A percentile compares a stretch with the other conserved stretches of the same genome.
These are phyloP conservation scores for Neodontobutis hainanensis DNA, from an alignment of 2,113 vertebrate genomes.

Conservation along the genomic window DNA sequence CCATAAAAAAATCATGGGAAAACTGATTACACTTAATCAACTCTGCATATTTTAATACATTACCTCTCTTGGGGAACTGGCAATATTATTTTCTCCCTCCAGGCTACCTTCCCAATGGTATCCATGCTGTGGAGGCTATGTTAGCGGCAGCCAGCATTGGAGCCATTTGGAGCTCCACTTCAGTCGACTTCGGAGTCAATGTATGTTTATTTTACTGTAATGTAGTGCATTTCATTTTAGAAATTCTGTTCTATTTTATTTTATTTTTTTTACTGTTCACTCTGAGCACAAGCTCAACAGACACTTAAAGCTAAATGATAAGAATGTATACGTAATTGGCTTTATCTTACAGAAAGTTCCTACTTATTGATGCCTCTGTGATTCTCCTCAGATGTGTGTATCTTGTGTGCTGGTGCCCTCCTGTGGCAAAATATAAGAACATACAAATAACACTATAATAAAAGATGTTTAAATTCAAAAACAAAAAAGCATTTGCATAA, in stretches of 20 bases:
- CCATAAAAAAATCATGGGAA: no score
- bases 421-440: constrained; percentile 25
- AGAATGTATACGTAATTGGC: not conserved
- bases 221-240: no score
- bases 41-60: no score
- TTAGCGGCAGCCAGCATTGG: constrained; percentile 91
- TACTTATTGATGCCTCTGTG: not conserved
- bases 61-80: no score
- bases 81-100: not conserved
- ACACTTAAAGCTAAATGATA: not conserved
- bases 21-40: no score
- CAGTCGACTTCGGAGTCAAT: constrained; percentile 94
- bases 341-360: not conserved
- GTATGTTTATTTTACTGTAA: constrained; percentile 76
- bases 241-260: no score
- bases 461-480: no score
- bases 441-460: not conserved
- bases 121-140: constrained; percentile 92
- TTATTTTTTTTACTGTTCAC: not conserved
- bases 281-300: not conserved
- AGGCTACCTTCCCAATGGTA: constrained; percentile 93
- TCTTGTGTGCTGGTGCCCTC: constrained; percentile 34
- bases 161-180: constrained; percentile 95
- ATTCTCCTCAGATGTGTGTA: not conserved
- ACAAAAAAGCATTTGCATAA: no score